Base-by-base conservation (phyloP, 2,113 vertebrate genomes). In the Bungarus multicinctus region DNA sequence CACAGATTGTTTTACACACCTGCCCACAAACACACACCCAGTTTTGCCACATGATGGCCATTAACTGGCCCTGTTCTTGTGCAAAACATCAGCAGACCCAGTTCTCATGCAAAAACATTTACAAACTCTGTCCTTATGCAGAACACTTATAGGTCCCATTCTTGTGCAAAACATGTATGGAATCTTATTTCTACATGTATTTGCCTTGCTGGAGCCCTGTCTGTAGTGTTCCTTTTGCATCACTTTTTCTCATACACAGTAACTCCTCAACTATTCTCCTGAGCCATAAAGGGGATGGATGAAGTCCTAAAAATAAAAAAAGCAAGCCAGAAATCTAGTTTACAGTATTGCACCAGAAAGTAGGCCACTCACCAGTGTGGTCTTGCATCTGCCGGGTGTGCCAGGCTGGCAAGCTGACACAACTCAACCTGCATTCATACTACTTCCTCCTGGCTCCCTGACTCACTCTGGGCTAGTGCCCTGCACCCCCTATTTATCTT, bases 381-480 rank as follows among this genome's bases (percentile, higher is more conserved):
- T n/a, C 64, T 69, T 69, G 64, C n/a, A 69, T 69, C 20, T 20
- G 47, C 11, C 7, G n/a, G 5, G 20, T 53, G 47, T 12, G 25
- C 27, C 89, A 23, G 1, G n/a, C 18, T 74, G 4, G 20, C 64
- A 12, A 30, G 14, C 27, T 16, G 58, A 58, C 27, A 60, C 6
- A 50, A 25, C 16, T 43, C 30, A 81, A 43, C 74, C 0, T 20
- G 20, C 30, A 52, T 43, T 3, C 4, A 3, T 50, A 22, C 54
- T 90, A 23, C 23, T 90, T 60, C 87, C n/a, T 43, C 85, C 39
- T 64, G 12, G 7, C 55, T 58, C n/a, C 60, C 45, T 88, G 58
- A 81, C 60, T 89, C 86, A 58, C 60, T 90, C 90, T 90, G 92
- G 93, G 92, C 86, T 90, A 34, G 89, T 93, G 93, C 94, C 89